Evolutionary conservation across 2,888 invertebrate genomes (phyloP).

Genomic region (Margaritifera margaritifera): DNA sequence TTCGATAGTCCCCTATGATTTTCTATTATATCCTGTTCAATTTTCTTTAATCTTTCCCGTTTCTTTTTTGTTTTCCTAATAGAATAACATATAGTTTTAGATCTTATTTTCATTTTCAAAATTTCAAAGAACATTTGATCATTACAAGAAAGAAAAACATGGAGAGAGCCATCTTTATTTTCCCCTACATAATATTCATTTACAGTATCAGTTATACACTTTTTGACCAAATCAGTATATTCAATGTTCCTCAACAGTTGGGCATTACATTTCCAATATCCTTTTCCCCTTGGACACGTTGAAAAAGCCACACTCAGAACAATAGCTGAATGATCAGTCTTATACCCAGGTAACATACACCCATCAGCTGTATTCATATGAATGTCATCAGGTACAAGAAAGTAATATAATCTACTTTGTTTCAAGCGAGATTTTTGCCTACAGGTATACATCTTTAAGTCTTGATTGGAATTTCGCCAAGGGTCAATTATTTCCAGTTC

Average conservation of each 20-base stretch:
- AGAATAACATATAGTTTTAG: background rate
- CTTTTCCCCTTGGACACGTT: constrained; percentile 1
- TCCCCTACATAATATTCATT: too few species aligned
- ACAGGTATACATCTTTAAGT: constrained; percentile 1
- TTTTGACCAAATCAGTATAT: too few species aligned
- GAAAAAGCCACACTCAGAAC: background rate
- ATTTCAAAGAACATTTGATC: too few species aligned
- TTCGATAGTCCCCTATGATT: too few species aligned
- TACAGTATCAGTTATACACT: too few species aligned
- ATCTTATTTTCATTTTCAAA: background rate
- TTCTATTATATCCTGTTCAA: too few species aligned
- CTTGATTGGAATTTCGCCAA: constrained; percentile 9
- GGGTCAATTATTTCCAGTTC: too few species aligned
- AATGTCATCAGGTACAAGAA: constrained; percentile 10
- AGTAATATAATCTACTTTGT: constrained; percentile 7
- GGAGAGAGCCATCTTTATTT: too few species aligned
- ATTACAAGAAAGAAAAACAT: too few species aligned
- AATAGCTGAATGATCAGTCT: constrained; percentile 12
- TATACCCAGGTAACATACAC: constrained; percentile 9
- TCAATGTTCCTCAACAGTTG: background rate
- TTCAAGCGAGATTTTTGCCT: constrained; percentile 4
- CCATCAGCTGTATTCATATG: background rate
- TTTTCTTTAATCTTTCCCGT: background rate
- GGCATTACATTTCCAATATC: constrained; percentile 6
- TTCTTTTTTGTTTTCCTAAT: background rate